phyloP scores from a whole-genome alignment of 2,113 vertebrate species.

The Hyla sarda region DNA sequence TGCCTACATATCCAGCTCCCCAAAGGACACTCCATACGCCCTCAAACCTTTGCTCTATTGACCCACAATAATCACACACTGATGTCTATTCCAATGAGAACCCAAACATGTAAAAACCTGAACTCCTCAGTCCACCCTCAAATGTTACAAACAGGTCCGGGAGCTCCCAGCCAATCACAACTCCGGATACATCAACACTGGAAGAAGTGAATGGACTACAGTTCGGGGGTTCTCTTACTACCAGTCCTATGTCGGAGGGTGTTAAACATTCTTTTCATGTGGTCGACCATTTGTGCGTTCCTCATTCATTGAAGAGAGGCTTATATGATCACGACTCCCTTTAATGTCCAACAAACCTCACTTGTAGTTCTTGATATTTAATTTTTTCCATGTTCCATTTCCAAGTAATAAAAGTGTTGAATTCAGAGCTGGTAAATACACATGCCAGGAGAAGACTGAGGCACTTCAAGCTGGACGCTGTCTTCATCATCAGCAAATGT shows the following conservation, averaged over 20 bases:
- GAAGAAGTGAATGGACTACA: no score
- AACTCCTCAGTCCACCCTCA: no score
- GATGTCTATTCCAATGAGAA: not conserved
- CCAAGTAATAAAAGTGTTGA: constrained; percentile 55
- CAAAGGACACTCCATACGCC: no score
- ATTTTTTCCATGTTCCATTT: constrained; percentile 29
- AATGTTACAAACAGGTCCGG: not conserved
- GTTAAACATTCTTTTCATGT: not conserved
- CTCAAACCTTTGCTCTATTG: no score
- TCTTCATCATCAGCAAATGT: constrained; percentile 41
- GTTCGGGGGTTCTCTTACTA: not conserved
- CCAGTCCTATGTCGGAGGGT: not conserved
- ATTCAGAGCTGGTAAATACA: constrained; percentile 32
- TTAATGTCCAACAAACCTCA: constrained; percentile 19
- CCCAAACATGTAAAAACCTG: not conserved
- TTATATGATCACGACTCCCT: constrained; percentile 7
- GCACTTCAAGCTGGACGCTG: constrained; percentile 43
- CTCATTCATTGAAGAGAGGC: constrained; percentile 39
- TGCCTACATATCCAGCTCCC: no score
- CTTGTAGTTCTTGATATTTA: constrained; percentile 9
- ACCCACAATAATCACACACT: not conserved
- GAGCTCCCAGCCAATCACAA: not conserved
- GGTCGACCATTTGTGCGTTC: not conserved
- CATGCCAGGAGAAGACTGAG: constrained; percentile 48
- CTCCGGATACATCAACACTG: not conserved